Percentiles rank a stretch among this genome's conserved stretches.
These are phyloP conservation scores for Phania funesta DNA, from an alignment of 2,888 invertebrate genomes.

Conservation along the genomic window DNA sequence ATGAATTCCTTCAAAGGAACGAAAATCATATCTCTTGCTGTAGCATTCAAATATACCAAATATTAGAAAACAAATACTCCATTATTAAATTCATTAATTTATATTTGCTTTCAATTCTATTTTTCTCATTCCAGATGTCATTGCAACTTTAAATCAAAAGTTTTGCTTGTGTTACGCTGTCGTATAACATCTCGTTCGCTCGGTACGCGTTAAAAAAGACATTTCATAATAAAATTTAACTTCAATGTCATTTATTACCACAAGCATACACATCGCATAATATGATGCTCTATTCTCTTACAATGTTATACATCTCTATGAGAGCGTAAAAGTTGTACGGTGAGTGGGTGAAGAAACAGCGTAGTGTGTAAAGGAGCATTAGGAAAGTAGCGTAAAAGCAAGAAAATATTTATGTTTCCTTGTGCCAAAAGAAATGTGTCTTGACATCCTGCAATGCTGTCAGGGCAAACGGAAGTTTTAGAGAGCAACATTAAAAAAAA, in stretches of 20 bases:
- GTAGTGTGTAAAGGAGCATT: neutral
- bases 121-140: slow-evolving; percentile 46
- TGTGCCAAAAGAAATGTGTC: slow-evolving; percentile 17
- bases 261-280: slow-evolving; percentile 6
- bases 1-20: no score
- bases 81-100: slow-evolving; percentile 21
- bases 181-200: neutral
- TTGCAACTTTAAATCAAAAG: slow-evolving; percentile 24
- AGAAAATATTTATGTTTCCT: slow-evolving; percentile 8
- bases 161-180: neutral
- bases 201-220: slow-evolving; percentile 3
- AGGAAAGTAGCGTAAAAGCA: slow-evolving; percentile 2
- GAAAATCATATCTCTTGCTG: no score
- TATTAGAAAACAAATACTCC: neutral
- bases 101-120: slow-evolving; percentile 11
- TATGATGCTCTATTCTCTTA: slow-evolving; percentile 15
- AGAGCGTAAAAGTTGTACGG: slow-evolving; percentile 38
- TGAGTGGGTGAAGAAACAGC: slow-evolving; percentile 19
- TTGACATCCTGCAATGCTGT: slow-evolving; percentile 44
- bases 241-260: slow-evolving; percentile 49
- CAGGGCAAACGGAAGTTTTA: slow-evolving; percentile 56
- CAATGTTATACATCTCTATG: slow-evolving; percentile 55
- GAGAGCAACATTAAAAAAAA: slow-evolving; percentile 29
- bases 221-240: slow-evolving; percentile 40
- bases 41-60: no score